phyloP scores from a whole-genome alignment of 2,888 invertebrate genomes.

The Desoria tigrina region DNA sequence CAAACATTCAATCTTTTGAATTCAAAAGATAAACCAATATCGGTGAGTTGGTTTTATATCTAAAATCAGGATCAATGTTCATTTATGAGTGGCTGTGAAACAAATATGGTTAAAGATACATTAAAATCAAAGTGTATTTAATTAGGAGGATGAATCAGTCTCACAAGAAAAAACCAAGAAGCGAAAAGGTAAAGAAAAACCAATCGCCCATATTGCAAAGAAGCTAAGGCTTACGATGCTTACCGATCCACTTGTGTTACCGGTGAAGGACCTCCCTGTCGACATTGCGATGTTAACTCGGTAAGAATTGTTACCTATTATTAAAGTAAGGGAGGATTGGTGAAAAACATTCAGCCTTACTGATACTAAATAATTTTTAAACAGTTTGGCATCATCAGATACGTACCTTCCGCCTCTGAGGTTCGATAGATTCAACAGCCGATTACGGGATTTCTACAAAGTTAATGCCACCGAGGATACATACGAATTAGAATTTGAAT shows the following conservation, averaged over 20 bases:
- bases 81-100: too few relatives aligned
- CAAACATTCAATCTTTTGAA: conserved; percentile 60
- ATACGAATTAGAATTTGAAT: conserved; percentile 45
- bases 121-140: too few relatives aligned
- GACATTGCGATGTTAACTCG: conserved; percentile 46
- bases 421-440: conserved; percentile 59
- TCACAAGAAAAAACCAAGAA: neutral
- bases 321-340: neutral
- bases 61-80: too few relatives aligned
- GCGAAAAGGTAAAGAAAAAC: conserved; percentile 19
- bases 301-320: conserved; percentile 28
- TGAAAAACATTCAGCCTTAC: conserved; percentile 19
- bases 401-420: conserved; percentile 60
- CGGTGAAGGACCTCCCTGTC: conserved; percentile 47
- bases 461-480: conserved; percentile 51
- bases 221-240: conserved; percentile 47
- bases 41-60: too few relatives aligned
- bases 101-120: too few relatives aligned
- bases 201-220: conserved; percentile 50
- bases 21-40: neutral
- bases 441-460: conserved; percentile 58
- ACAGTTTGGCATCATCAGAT: conserved; percentile 45
- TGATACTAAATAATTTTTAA: neutral
- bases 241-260: conserved; percentile 45
- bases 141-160: neutral